Percentiles rank a stretch among this genome's conserved stretches.
These are phyloP conservation scores for Adineta ricciae DNA, from an alignment of 2,888 invertebrate genomes.

Conservation along the genomic window DNA sequence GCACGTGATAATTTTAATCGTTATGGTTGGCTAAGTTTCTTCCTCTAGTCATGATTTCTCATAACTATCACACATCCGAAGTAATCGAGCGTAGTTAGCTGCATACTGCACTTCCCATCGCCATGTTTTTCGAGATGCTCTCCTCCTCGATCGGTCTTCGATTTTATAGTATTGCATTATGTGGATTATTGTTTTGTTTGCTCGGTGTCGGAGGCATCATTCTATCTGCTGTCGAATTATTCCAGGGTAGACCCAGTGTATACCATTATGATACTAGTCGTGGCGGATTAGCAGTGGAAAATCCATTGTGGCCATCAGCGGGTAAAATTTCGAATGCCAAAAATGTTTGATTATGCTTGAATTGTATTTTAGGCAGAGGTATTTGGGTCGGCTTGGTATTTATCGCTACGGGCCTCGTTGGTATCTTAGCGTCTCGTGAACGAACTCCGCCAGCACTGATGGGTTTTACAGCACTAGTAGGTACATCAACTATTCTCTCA, in stretches of 20 bases:
- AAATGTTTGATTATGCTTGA: too few species aligned
- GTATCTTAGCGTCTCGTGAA: not conserved
- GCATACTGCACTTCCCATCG: not conserved
- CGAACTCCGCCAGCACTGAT: not conserved
- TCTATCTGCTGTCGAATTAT: not conserved
- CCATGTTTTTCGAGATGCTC: not conserved
- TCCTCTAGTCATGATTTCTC: too few species aligned
- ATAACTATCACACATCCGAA: not conserved
- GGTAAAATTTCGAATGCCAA: not conserved
- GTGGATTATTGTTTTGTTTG: not conserved
- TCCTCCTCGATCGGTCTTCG: not conserved
- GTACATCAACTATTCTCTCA: not conserved
- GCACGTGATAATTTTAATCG: too few species aligned
- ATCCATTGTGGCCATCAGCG: constrained; percentile 4
- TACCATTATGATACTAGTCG: not conserved
- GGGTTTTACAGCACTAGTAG: not conserved
- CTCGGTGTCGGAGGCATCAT: not conserved
- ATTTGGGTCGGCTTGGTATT: not conserved
- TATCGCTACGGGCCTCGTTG: not conserved
- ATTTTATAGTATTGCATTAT: not conserved
- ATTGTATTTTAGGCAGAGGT: not conserved
- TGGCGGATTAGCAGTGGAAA: not conserved
- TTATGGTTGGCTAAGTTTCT: too few species aligned
- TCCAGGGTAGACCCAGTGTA: not conserved
- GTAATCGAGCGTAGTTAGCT: not conserved